phyloP scores from a whole-genome alignment of 2,888 invertebrate species.

The Zelleria hepariella region DNA sequence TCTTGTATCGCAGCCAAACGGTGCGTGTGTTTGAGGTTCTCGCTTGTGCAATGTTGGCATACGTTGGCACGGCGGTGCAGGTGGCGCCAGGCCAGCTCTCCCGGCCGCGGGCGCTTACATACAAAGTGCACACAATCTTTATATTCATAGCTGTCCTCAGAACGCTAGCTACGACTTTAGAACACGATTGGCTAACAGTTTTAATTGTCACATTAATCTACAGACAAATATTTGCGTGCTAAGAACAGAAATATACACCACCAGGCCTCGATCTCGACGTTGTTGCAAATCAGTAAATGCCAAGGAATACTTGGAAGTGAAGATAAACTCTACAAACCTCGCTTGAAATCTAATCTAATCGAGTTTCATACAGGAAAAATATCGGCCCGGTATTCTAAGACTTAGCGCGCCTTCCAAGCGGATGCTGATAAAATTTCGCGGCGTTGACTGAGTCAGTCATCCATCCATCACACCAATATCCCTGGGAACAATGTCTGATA shows the following conservation, averaged over 20 bases:
- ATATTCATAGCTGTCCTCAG: too few relatives aligned
- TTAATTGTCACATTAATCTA: too few relatives aligned
- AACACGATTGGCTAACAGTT: background rate
- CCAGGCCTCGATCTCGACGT: too few relatives aligned
- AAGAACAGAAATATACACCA: background rate
- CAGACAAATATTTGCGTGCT: too few relatives aligned
- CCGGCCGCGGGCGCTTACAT: background rate
- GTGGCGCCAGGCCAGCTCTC: background rate
- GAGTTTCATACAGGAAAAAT: background rate
- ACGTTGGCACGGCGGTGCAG: background rate
- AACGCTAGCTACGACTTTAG: too few relatives aligned
- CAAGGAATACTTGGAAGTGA: background rate
- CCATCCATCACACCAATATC: background rate
- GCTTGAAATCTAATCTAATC: conserved; percentile 5
- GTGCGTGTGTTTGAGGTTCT: background rate
- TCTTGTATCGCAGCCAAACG: too few relatives aligned
- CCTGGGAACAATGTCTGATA: background rate
- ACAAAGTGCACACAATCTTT: background rate
- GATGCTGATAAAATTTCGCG: conserved; percentile 59
- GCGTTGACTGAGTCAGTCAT: conserved; percentile 40
- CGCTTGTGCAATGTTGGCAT: background rate
- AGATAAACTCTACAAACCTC: background rate
- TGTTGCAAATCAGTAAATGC: too few relatives aligned
- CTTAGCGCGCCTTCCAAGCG: conserved; percentile 33
- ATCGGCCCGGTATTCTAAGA: conserved; percentile 9